phyloP scores from a whole-genome alignment of 1,140 invertebrate genomes.

The Panagrolaimus sp. region DNA sequence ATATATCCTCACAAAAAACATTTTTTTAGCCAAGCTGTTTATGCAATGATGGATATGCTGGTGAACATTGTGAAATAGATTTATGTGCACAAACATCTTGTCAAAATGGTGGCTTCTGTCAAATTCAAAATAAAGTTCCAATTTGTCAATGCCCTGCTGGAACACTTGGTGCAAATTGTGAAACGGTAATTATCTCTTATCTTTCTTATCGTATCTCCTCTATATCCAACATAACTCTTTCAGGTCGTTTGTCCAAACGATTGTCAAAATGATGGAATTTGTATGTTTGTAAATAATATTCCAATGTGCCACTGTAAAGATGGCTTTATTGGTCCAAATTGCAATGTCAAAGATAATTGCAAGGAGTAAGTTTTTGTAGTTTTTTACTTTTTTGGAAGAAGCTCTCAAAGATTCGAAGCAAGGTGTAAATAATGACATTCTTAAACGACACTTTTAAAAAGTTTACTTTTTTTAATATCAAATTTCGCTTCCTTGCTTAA shows the following conservation, averaged over 20 bases:
- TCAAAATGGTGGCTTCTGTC: constrained; percentile 19
- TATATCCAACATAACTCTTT: no score
- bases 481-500: no score
- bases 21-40: constrained; percentile 29
- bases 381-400: no score
- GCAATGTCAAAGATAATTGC: constrained; percentile 35
- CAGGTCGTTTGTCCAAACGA: constrained; percentile 2
- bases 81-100: constrained; percentile 19
- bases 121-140: constrained; percentile 10
- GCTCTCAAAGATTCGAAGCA: no score
- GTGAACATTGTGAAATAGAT: constrained; percentile 30
- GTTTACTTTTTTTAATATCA: no score
- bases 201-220: background rate
- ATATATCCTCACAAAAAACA: background rate
- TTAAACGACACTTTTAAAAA: no score
- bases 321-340: constrained; percentile 23
- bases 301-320: constrained; percentile 4
- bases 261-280: constrained; percentile 26
- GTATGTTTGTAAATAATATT: constrained; percentile 14
- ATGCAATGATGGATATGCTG: constrained; percentile 31
- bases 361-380: constrained; percentile 28
- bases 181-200: background rate
- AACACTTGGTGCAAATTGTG: constrained; percentile 20
- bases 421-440: no score
- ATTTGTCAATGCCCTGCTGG: constrained; percentile 33